Conservation (phyloP, 2,113 vertebrate species). For the Fregata magnificens region DNA sequence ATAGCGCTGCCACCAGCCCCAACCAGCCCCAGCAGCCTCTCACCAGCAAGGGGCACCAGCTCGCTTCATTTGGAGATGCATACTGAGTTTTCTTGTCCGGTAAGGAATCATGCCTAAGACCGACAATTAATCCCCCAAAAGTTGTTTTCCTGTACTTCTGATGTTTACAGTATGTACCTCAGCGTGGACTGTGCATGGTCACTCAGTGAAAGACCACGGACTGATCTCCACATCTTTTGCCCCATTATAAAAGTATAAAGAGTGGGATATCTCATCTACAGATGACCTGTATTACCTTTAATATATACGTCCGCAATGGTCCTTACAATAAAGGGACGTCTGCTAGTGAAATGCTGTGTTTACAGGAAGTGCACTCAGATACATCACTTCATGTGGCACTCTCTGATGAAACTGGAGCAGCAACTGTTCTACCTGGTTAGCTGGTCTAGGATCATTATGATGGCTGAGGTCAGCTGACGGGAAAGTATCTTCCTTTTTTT, state of each 20-base stretch:
- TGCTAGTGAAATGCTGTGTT: background rate
- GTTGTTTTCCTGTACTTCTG: background rate
- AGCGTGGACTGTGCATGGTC: background rate
- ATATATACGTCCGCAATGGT: accelerated
- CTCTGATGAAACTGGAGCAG: background rate
- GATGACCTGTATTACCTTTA: background rate
- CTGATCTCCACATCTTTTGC: background rate
- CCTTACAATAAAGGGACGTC: background rate
- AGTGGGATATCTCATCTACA: background rate
- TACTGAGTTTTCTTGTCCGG: background rate
- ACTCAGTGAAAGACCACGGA: accelerated
- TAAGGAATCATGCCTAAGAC: background rate
- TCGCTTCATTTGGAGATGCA: accelerated
- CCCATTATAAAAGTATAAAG: background rate
- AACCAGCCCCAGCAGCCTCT: background rate
- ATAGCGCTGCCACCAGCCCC: no score
- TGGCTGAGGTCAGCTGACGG: background rate
- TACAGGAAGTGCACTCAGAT: background rate
- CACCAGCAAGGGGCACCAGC: background rate
- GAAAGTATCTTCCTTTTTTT: background rate
- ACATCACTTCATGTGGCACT: background rate
- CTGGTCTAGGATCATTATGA: background rate
- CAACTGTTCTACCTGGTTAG: background rate
- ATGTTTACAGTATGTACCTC: background rate
- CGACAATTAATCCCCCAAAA: background rate